Evolutionary conservation across 2,113 vertebrate species (phyloP), one percentile per base, ranked within the genome.

Genomic region (Dicerorhinus sumatrensis): DNA sequence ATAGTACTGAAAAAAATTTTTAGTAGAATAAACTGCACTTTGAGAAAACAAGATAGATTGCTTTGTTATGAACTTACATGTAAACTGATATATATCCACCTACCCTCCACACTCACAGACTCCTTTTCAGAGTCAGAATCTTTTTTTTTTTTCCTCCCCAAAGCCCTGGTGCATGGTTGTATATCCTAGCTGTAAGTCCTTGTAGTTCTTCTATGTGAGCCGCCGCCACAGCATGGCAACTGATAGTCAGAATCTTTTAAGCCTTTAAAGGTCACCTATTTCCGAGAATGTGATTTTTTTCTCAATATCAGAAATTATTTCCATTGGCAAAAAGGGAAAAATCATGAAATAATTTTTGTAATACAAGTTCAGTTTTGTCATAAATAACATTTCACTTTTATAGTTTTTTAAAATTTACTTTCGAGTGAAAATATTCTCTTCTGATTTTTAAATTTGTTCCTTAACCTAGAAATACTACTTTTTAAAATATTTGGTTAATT

Each of bases 271-370:
- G 11, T 80, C 62, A 84, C 21, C 29, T 86, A 13, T 81, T 94
- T 92, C 58, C 94, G n/a, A 95, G 65, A 88, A 36, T 92, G 54
- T 56, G 58, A 62, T 76, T 89, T 87, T 89, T 90, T 84, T 90
- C 54, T 86, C 54, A 75, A 72, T 27, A 79, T 87, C 67, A 96
- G 69, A 93, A 87, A 72, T 94, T 54, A 51, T 54, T 94, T 73
- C 51, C 56, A 89, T 62, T 92, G 58, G 25, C 62, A 89, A 89
- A 86, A 85, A 95, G 63, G 62, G 54, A 23, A 70, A 92, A 86
- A 42, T 36, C 83, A 16, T 79, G 69, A 73, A 83, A 81, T 93
- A 62, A 67, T 76, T 93, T 89, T 90, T 72, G 10, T 81, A 72
- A 91, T 72, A 8, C 12, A 77, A 23, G 5, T 91, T 97, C 16